These are phyloP conservation scores for Phaethon lepturus DNA, from an alignment of 2,113 vertebrate genomes.

Conservation along the genomic window DNA sequence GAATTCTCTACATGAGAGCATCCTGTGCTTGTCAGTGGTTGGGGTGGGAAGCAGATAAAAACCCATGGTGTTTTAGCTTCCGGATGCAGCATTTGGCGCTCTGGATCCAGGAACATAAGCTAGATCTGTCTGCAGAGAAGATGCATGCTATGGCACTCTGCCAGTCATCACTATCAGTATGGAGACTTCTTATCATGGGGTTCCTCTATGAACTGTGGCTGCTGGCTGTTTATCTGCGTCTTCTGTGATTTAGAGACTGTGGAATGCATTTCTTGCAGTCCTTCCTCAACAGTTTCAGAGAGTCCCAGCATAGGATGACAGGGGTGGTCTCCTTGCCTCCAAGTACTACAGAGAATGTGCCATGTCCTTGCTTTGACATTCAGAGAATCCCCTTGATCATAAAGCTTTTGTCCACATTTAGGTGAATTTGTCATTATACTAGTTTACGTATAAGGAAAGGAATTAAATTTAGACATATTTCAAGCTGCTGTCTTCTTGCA, in stretches of 20 bases:
- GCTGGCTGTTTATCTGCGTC: not conserved
- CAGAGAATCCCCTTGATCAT: not conserved
- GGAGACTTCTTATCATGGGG: rapidly evolving
- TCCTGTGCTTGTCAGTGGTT: not conserved
- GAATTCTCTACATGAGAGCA: not conserved
- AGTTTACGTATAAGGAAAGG: not conserved
- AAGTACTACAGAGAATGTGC: not conserved
- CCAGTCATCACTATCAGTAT: not conserved
- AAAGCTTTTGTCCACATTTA: not conserved
- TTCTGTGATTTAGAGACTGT: not conserved
- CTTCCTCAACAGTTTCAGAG: not conserved
- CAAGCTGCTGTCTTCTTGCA: not conserved
- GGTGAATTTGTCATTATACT: not conserved
- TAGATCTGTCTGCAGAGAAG: not conserved
- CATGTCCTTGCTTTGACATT: not conserved
- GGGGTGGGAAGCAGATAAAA: not conserved
- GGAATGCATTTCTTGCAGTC: not conserved
- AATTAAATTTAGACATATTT: not conserved
- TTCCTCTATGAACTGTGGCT: not conserved
- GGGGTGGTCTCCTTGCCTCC: not conserved
- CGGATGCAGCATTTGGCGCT: not conserved
- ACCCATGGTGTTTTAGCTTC: not conserved
- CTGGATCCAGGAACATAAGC: not conserved
- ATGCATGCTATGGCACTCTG: not conserved
- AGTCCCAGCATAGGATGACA: not conserved